Base-by-base conservation (phyloP, 2,888 invertebrate species). In the Synanthedon tipuliformis region DNA sequence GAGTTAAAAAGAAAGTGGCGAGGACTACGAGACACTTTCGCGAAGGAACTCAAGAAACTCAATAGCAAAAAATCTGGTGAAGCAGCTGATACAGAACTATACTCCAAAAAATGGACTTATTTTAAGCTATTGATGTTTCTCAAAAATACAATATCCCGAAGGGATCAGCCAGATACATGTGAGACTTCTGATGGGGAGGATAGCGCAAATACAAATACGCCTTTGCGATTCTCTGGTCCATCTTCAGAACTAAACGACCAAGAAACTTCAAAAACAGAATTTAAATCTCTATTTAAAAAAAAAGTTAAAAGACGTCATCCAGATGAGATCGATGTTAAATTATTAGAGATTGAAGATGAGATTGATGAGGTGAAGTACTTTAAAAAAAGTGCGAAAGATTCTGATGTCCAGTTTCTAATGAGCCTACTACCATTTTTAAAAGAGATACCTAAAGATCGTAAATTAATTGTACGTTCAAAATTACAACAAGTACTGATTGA, bases 381-480 rank as follows among this genome's bases (percentile, higher is more conserved):
- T 23, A 23, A 27, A 53, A 57, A 48, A 48, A 48, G 15, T 52
- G 52, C 48, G 4, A 52, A 50, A n/a, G 56, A 56, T 52, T 50
- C 55, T 27, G 58, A 58, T 51, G 53, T 51, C 12, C 58, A 56
- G 55, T 58, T 58, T 49, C 55, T 58, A 51, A 53, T 55, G 56
- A 58, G 58, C 48, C 55, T 56, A 3, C 54, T 54, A 27, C 56
- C 58, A 49, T 58, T 55, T 51, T 53, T 58, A 40, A 57, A 53
- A 12, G 58, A 56, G 18, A 50, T 58, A n/a, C 58, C 58, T 16
- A 54, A 52, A 51, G 10, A 54, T 41, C 50, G 56, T n/a, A 54
- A 58, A 50, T 53, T 55, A 55, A 50, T 50, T 15, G 50, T 50
- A 13, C 15, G 50, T 16, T 16, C 50, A 8, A 50, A 50, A 50